A percentile compares a stretch with the other conserved stretches of the same genome.
Conservation (phyloP, 1,140 invertebrate genomes). For the Zaprionus africanus region DNA sequence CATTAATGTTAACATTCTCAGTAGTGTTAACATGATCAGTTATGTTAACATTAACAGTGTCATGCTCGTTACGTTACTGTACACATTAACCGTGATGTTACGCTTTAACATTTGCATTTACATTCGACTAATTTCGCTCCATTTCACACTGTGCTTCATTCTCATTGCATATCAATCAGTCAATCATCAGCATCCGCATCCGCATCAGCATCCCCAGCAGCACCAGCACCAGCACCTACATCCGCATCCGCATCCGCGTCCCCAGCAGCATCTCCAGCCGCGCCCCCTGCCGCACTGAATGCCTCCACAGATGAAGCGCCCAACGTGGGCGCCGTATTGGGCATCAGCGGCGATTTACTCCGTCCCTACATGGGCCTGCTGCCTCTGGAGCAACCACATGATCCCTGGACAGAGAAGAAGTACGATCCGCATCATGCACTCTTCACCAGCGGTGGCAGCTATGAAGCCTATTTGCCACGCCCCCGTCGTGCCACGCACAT, state of each 20-base stretch:
- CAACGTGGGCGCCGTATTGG: slow-evolving; percentile 50
- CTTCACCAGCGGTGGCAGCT: slow-evolving; percentile 71
- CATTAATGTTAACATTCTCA: background rate
- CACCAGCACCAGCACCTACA: slow-evolving; percentile 33
- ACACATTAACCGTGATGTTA: slow-evolving; percentile 1
- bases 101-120: slow-evolving; percentile 28
- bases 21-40: background rate
- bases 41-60: background rate
- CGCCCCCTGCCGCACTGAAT: slow-evolving; percentile 9
- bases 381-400: slow-evolving; percentile 53
- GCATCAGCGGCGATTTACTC: slow-evolving; percentile 48
- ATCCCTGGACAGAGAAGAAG: slow-evolving; percentile 69
- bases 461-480: slow-evolving; percentile 63
- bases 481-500: slow-evolving; percentile 63
- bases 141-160: slow-evolving; percentile 36
- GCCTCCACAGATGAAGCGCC: slow-evolving; percentile 9
- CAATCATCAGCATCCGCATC: slow-evolving; percentile 47
- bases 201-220: slow-evolving; percentile 19
- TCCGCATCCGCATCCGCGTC: slow-evolving; percentile 27
- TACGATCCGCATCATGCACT: slow-evolving; percentile 61
- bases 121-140: slow-evolving; percentile 32
- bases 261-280: slow-evolving; percentile 34
- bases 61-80: background rate
- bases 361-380: slow-evolving; percentile 77
- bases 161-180: slow-evolving; percentile 65